Evolutionary conservation across 1,140 invertebrate genomes (phyloP).

Genomic region (Contarinia nasturtii): DNA sequence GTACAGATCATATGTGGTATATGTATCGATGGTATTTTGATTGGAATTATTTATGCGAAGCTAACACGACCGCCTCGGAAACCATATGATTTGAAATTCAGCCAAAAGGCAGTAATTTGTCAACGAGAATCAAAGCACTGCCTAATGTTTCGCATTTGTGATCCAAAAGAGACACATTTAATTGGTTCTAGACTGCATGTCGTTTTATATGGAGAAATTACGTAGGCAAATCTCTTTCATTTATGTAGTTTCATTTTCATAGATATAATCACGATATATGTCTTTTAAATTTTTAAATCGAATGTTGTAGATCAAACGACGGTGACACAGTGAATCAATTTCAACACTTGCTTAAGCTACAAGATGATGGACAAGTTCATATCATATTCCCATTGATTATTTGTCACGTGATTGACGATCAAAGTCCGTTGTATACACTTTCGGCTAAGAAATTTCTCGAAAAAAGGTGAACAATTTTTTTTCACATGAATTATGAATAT

Average conservation of each 20-base stretch:
- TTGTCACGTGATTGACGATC: constrained; percentile 34
- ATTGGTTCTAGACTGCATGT: constrained; percentile 35
- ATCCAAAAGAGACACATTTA: constrained; percentile 31
- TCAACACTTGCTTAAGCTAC: constrained; percentile 18
- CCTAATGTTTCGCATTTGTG: constrained; percentile 38
- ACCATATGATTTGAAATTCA: constrained; percentile 32
- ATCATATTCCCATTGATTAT: constrained; percentile 44
- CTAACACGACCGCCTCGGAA: constrained; percentile 31
- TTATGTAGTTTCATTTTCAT: no score
- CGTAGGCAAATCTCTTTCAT: constrained; percentile 10
- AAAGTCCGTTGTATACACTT: constrained; percentile 34
- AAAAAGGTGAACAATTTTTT: constrained; percentile 28
- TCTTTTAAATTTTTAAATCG: no score
- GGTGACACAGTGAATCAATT: constrained; percentile 14
- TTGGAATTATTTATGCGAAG: constrained; percentile 40
- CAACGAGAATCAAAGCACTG: constrained; percentile 36
- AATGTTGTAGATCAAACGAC: constrained; percentile 19
- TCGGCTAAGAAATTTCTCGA: constrained; percentile 31
- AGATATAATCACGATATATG: no score
- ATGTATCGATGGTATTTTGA: constrained; percentile 31
- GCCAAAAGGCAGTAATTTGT: constrained; percentile 37
- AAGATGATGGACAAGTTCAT: constrained; percentile 24
- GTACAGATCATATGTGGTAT: constrained; percentile 34
- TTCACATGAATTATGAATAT: no score
- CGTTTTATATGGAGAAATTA: constrained; percentile 28